phyloP scores from a whole-genome alignment of 2,888 invertebrate genomes.

The Cryptocheilus praepositus region DNA sequence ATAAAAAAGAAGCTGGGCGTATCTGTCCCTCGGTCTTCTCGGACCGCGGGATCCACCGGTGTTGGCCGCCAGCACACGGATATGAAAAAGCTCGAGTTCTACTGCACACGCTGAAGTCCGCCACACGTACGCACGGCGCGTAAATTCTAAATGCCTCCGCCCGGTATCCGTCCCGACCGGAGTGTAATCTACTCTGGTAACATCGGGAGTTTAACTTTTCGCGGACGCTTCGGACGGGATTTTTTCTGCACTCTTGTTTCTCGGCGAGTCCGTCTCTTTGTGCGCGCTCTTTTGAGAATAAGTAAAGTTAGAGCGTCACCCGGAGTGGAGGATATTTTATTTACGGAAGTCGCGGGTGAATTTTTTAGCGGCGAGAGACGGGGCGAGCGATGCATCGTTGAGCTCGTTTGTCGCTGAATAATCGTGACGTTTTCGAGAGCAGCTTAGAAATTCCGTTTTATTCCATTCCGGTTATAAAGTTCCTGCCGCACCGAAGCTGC shows the following conservation, averaged over 20 bases:
- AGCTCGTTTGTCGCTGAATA: no score
- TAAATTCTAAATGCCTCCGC: slow-evolving; percentile 27
- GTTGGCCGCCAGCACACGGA: slow-evolving; percentile 14
- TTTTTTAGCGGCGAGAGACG: no score
- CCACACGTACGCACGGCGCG: not conserved
- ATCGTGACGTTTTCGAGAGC: no score
- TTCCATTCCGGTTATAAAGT: no score
- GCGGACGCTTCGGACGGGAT: not conserved
- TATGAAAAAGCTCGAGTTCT: slow-evolving; percentile 26
- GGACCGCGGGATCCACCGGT: slow-evolving; percentile 15
- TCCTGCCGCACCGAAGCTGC: no score
- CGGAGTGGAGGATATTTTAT: no score
- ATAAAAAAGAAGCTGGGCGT: slow-evolving; percentile 19
- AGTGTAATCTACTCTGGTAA: slow-evolving; percentile 26
- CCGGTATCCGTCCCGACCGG: slow-evolving; percentile 1
- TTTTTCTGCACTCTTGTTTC: not conserved
- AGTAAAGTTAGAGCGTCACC: no score
- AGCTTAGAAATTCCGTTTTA: no score
- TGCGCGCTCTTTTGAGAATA: no score
- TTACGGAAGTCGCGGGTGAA: no score
- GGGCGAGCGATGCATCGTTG: no score
- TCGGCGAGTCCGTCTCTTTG: not conserved
- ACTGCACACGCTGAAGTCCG: not conserved
- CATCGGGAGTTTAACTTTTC: slow-evolving; percentile 26
- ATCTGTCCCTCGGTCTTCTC: slow-evolving; percentile 29